A percentile compares a stretch with the other conserved stretches of the same genome.
Evolutionary conservation across 2,888 invertebrate species (phyloP).

Genomic region (Physocephala rufipes): DNA sequence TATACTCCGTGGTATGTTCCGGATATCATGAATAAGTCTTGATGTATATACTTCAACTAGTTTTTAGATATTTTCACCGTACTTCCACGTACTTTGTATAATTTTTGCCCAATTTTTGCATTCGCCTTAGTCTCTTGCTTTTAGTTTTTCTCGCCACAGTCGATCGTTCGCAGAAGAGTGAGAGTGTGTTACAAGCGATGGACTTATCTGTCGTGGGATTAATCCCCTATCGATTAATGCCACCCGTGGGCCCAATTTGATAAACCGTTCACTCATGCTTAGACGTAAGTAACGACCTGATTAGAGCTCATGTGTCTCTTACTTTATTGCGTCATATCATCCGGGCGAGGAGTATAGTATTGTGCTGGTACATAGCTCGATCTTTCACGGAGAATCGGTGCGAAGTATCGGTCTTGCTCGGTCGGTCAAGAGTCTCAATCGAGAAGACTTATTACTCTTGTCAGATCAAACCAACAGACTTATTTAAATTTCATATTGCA

Average conservation of each 20-base stretch:
- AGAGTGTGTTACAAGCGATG: not conserved
- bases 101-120: too few species aligned
- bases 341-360: too few species aligned
- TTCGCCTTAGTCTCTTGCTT: not conserved
- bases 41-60: conserved; percentile 3
- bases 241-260: not conserved
- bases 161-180: not conserved
- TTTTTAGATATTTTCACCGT: conserved; percentile 3
- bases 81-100: not conserved
- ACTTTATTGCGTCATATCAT: conserved; percentile 46
- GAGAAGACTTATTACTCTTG: conserved; percentile 25
- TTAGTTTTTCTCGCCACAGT: not conserved
- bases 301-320: conserved; percentile 36
- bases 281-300: conserved; percentile 3
- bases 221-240: not conserved
- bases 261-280: not conserved
- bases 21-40: too few species aligned
- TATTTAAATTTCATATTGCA: conserved; percentile 40
- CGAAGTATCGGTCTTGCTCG: conserved; percentile 25
- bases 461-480: conserved; percentile 22
- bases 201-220: not conserved
- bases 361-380: not conserved
- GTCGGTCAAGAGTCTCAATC: conserved; percentile 33
- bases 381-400: not conserved
- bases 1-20: not conserved